Base-by-base conservation (phyloP, 1,140 invertebrate species). In the Psix sp. region DNA sequence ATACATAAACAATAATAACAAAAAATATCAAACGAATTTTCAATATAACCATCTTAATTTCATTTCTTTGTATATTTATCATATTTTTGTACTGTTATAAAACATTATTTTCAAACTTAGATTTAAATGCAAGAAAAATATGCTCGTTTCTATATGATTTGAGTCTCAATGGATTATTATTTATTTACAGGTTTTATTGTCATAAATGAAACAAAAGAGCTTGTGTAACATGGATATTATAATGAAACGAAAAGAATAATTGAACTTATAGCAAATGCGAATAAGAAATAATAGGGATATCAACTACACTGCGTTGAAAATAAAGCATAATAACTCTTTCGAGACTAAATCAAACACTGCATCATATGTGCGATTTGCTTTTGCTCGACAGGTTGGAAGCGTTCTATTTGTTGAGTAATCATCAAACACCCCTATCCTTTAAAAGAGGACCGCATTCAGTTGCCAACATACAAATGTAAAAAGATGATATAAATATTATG, bases 331-430 rank as follows among this genome's bases (percentile, higher is more conserved):
- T 60, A 75, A 79, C 65, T 74, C 74, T 67, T 70, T 62, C 43
- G 65, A 68, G 72, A 62, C 46, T 16, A 72, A 76, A 73, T 65
- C 74, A 75, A 78, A 75, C 77, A 76, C 4, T 66, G 52, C 43
- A 38, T 66, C 60, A 60, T 73, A 43, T 42, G 15, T 54, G 42
- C 18, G 68, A 70, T 73, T 73, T 66, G 52, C 54, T 42, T 67
- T 63, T 29, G 31, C 48, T 52, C 73, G 77, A 78, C 81, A 80
- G 78, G 76, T 77, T 80, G 79, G 43, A 76, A 77, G 76, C 82
- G 80, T 65, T 78, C 78, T 83, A 82, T 83, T 84, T 84, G 80
- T 75, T 73, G 52, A 78, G 79, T 59, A 78, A 79, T 65, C 77
- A 71, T 74, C 57, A 16, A 62, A 63, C 48, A 51, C 48, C 38